Conservation (phyloP, 1,140 invertebrate species). For the Aphidius ervi region DNA sequence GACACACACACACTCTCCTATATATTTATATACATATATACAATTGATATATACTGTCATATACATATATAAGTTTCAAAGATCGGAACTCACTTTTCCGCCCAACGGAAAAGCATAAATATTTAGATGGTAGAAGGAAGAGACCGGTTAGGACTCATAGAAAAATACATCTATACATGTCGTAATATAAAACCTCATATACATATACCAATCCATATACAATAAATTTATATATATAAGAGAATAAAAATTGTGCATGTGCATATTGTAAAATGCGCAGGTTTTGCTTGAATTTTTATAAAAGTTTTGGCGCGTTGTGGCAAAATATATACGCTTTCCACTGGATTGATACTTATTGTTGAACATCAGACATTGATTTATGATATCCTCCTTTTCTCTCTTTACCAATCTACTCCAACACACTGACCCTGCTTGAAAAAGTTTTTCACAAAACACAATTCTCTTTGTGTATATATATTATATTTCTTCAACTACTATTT, state of each 20-base stretch:
- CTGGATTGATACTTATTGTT: conserved; percentile 24
- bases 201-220: no score
- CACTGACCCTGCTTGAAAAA: neutral
- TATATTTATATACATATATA: conserved; percentile 6
- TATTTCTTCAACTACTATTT: no score
- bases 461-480: no score
- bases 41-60: neutral
- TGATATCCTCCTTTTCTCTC: neutral
- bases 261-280: neutral
- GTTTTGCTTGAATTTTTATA: neutral
- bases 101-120: conserved; percentile 37
- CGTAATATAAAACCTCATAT: no score
- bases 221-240: no score
- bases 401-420: neutral
- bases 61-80: conserved; percentile 6
- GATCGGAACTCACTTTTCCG: conserved; percentile 24
- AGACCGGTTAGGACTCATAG: neutral
- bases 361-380: conserved; percentile 16
- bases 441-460: no score
- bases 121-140: conserved; percentile 31
- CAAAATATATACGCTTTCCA: neutral
- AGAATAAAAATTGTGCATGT: neutral
- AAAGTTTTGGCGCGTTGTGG: neutral
- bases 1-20: conserved; percentile 7
- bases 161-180: no score